Evolutionary conservation across 2,113 vertebrate species (phyloP), one percentile per base, ranked within the genome.

Genomic region (Uria aalge): DNA sequence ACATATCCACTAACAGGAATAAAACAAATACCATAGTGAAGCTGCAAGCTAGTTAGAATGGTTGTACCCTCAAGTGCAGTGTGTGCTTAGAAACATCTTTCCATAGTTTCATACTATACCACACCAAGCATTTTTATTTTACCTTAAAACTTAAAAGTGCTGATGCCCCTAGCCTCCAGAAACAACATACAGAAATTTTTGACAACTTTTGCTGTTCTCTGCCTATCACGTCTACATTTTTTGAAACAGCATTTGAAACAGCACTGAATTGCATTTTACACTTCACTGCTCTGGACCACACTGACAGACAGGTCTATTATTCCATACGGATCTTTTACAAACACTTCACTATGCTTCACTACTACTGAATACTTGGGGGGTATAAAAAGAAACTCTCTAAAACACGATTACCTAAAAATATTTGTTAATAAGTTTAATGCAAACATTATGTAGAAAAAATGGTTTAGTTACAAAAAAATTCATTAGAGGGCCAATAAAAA

Each of bases 401-500:
- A 90, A 81, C 93, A 94, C 13, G 45, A 60, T 96, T 97, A 97
- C 91, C 97, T 97, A 98, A 97, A 98, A 97, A 96, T 97, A 88
- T 93, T 97, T 97, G 92, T 97, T 98, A 98, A 97, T 97, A 97
- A 96, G 96, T 95, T 96, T 98, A 98, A 95, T 94, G 97, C 88
- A 96, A 96, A 97, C 92, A 92, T 97, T 79, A 97, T n/a, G 94
- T 97, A 97, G 92, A 96, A 97, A 97, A 97, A 98, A 94, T 77
- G 93, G 57, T 96, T 97, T 97, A 67, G 80, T 96, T 98, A 98
- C 68, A 97, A 98, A 98, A 98, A 89, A 97, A 91, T 91, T 92
- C 84, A 91, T 95, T 93, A 93, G 74, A 96, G 96, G 95, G 98
- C 97, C 98, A 97, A 96, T 98, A 98, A 98, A 98, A 98, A 98